Evolutionary conservation across 2,113 vertebrate species (phyloP), one percentile per base, ranked within the genome.

Genomic region (Gallinago media): DNA sequence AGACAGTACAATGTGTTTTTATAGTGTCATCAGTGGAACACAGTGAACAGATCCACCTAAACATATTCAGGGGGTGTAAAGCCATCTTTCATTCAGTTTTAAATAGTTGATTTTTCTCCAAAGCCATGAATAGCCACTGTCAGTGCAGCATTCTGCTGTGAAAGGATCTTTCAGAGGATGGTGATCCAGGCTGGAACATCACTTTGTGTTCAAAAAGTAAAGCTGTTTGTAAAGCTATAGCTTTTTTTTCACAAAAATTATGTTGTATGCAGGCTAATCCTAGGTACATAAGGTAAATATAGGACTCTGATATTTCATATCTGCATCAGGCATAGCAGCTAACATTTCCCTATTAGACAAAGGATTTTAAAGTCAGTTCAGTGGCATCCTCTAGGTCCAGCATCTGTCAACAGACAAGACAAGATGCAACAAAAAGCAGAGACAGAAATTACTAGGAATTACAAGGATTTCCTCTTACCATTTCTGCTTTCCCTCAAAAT

Each of bases 401-500:
- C 36, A 65, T 12, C 21, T 49, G 54, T 66, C 36, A 66, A 78
- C 3, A n/a, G n/a, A 49, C 8, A 40, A 88, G 42, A 63, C 19
- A 75, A 61, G 15, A 89, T 6, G 56, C 38, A 84, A 93, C 59
- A 95, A 94, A 92, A 97, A 68, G 70, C 2, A 89, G 84, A 97
- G 88, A 3, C n/a, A 76, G 49, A 85, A 79, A 83, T 47, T 42
- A 79, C n/a, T 63, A 79, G n/a, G 50, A 84, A 94, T 85, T 75
- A 59, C 26, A 93, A 95, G n/a, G 72, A 95, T 94, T 94, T 96
- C 56, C 49, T 92, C 99, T 98, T 99, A 99, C 99, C 99, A 99
- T 98, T 99, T 99, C 93, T 99, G 99, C 86, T 99, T 99, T 88
- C 99, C 99, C 98, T 99, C 99, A 97, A 99, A 99, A 96, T 99